Percentiles rank a stretch among this genome's conserved stretches.
Evolutionary conservation across 2,888 invertebrate species (phyloP).

Genomic region (Mythimna impura): DNA sequence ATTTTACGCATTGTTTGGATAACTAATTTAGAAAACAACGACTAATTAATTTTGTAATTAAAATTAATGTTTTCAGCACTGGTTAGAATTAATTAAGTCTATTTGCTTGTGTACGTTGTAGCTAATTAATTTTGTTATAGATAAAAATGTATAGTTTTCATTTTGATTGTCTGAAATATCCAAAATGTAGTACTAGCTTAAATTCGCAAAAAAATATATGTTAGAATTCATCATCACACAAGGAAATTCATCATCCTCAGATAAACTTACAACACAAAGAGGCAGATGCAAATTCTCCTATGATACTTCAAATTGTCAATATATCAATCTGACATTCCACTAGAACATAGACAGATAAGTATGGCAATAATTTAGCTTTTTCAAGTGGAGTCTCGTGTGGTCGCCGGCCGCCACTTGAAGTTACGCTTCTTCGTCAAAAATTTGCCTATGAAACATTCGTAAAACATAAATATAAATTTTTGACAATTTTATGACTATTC

Average conservation of each 20-base stretch:
- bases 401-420: slow-evolving; percentile 39
- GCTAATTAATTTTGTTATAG: slow-evolving; percentile 34
- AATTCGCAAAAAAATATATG: background rate
- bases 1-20: slow-evolving; percentile 54
- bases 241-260: background rate
- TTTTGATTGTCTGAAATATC: slow-evolving; percentile 22
- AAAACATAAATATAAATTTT: slow-evolving; percentile 18
- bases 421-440: slow-evolving; percentile 19
- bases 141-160: slow-evolving; percentile 16
- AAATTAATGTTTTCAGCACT: slow-evolving; percentile 50
- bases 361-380: slow-evolving; percentile 25
- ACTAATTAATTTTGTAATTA: slow-evolving; percentile 63
- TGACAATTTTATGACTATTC: slow-evolving; percentile 17
- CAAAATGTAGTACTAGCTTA: background rate
- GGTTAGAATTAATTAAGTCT: slow-evolving; percentile 49
- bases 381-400: slow-evolving; percentile 43
- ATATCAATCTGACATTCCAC: slow-evolving; percentile 38
- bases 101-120: slow-evolving; percentile 35
- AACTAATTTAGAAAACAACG: slow-evolving; percentile 60
- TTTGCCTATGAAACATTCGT: slow-evolving; percentile 12
- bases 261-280: background rate
- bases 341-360: slow-evolving; percentile 15
- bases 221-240: background rate
- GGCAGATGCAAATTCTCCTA: slow-evolving; percentile 9
- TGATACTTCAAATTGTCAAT: slow-evolving; percentile 25